Conservation (phyloP, 2,888 invertebrate genomes). For the Smittia aterrima region DNA sequence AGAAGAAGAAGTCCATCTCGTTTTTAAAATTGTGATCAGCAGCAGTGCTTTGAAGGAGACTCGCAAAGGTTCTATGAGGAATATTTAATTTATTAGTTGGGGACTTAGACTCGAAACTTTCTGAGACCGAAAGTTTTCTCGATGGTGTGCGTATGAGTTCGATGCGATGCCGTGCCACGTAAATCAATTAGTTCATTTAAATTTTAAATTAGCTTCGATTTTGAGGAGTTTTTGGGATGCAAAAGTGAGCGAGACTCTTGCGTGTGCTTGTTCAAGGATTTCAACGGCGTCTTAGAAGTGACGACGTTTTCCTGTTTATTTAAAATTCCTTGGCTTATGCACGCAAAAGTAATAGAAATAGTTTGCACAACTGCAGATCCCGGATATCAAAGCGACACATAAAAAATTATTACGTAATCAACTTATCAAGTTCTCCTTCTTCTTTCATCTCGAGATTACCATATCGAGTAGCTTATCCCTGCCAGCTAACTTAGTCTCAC, state of each 20-base stretch:
- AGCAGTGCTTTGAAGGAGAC: not conserved
- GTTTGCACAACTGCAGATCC: slow-evolving; percentile 3
- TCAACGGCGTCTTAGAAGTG: not conserved
- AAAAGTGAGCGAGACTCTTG: not conserved
- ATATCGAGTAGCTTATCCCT: not conserved
- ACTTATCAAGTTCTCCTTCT: not conserved
- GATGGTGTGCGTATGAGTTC: not conserved
- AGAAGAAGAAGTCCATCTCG: slow-evolving; percentile 21
- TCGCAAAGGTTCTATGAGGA: not conserved
- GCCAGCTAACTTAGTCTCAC: not conserved
- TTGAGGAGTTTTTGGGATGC: not conserved
- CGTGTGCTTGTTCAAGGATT: not conserved
- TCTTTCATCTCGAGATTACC: not conserved
- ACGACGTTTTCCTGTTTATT: not conserved
- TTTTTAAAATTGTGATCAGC: slow-evolving; percentile 18
- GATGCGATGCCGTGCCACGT: not conserved
- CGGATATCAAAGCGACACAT: not conserved
- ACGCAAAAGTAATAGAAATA: not conserved
- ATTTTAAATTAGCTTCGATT: not conserved
- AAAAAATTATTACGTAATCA: not conserved
- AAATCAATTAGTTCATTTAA: not conserved
- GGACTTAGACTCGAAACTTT: not conserved
- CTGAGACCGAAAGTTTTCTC: not conserved
- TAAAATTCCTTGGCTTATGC: not conserved
- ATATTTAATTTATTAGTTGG: not conserved